phyloP scores from a whole-genome alignment of 1,140 invertebrate genomes.

The Triops cancriformis region DNA sequence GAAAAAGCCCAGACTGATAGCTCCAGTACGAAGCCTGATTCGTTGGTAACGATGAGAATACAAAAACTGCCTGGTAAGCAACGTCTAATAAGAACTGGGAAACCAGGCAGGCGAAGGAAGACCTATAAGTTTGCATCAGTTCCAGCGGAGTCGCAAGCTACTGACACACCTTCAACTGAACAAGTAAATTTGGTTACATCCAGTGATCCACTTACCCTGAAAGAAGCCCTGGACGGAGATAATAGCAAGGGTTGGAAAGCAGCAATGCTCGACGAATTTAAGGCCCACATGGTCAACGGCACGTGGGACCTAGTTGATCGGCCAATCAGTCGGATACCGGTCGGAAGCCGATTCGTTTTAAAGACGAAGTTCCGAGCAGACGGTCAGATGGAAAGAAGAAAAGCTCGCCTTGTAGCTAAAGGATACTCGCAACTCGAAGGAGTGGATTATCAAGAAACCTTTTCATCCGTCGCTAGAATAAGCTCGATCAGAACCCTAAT shows the following conservation, averaged over 20 bases:
- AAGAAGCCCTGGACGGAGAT: background rate
- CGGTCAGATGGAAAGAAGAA: slow-evolving; percentile 35
- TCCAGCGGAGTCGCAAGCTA: background rate
- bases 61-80: background rate
- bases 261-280: slow-evolving; percentile 39
- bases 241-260: slow-evolving; percentile 34
- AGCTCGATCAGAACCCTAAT: slow-evolving; percentile 36
- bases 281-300: slow-evolving; percentile 37
- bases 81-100: background rate
- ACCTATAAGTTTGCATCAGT: background rate
- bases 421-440: no score
- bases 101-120: background rate
- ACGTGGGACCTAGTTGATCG: slow-evolving; percentile 37
- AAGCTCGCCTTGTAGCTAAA: no score
- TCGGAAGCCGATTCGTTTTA: slow-evolving; percentile 39
- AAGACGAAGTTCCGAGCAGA: slow-evolving; percentile 34
- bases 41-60: background rate
- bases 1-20: background rate
- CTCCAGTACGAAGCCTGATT: background rate
- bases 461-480: slow-evolving; percentile 35
- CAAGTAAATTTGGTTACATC: background rate
- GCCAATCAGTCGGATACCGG: no score
- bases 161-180: background rate
- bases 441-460: slow-evolving; percentile 39
- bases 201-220: background rate